Base-by-base conservation (phyloP, 2,888 invertebrate genomes). In the Euplagia quadripunctaria region DNA sequence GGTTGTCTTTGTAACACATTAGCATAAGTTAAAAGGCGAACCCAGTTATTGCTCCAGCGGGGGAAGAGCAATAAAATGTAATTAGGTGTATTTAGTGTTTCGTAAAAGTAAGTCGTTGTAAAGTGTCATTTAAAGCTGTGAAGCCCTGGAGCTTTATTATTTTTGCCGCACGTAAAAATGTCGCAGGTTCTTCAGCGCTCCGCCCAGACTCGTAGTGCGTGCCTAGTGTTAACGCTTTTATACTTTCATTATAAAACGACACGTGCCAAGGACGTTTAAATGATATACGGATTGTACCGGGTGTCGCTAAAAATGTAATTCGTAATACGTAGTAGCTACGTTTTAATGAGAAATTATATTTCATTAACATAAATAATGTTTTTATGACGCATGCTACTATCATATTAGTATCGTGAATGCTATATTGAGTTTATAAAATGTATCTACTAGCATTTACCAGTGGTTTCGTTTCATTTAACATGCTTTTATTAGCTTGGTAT, bases 181-280 rank as follows among this genome's bases (percentile, higher is more conserved):
- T 20, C 11, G 11, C 12, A 58, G 12, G 12, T 12, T 20, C 20
- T 0, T 0, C 20, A 55, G n/a, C 55, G 20, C 12, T 12, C 4
- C 4, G 58, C 58, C 4, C 4, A 20, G 11, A 5, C 9, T 20
- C 20, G 12, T 31, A 61, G 61, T 61, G 61, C 31, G 12, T 31
- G 61, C 31, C 14, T 14, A 31, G 14, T 20, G 5, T 61, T 72
- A 77, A 49, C 42, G 72, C 20, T 80, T 80, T 80, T 82, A 61
- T 82, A 80, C 80, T 79, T 81, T 78, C 80, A 76, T 76, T 75
- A 71, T 46, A 69, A 46, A 51, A 68, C 69, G 68, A 71, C 65
- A 72, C 70, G 80, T 76, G 81, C 82, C 81, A 81, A 81, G 31
- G 55, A 71, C 74, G 73, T 81, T 82, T 73, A 72, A 72, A 65